Percentiles rank a stretch among this genome's conserved stretches.
These are phyloP conservation scores for Dendrophyllia cribrosa DNA, from an alignment of 64 coral and sea anemone species.

Conservation along the genomic window DNA sequence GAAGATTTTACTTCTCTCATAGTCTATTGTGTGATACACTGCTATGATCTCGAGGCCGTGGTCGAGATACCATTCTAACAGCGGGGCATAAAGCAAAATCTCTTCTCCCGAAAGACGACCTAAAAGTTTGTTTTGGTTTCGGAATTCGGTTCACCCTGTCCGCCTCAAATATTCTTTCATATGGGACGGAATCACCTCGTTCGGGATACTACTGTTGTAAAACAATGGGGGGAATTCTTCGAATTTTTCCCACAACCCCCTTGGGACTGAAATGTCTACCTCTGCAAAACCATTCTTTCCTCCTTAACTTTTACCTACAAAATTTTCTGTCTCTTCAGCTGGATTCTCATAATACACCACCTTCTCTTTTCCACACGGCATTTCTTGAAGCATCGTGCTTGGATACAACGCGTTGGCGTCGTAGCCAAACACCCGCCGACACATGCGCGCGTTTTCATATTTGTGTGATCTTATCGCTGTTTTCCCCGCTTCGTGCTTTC, in stretches of 20 bases:
- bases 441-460: constrained; percentile 5
- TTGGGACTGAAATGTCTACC: constrained; percentile 51
- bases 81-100: constrained; percentile 56
- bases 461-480: constrained; percentile 35
- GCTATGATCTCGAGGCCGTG: constrained; percentile 23
- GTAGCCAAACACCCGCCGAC: constrained; percentile 27
- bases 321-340: not conserved
- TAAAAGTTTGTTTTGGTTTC: constrained; percentile 41
- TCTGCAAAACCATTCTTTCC: not conserved
- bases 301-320: not conserved
- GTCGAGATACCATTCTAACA: constrained; percentile 61
- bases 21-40: not conserved
- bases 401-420: constrained; percentile 60
- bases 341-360: not conserved
- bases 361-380: constrained; percentile 41
- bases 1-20: not conserved
- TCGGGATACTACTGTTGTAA: constrained; percentile 1
- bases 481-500: constrained; percentile 14
- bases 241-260: not conserved
- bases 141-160: constrained; percentile 15
- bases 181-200: not conserved
- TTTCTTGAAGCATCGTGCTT: constrained; percentile 14
- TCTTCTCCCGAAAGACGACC: constrained; percentile 32
- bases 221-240: constrained; percentile 57
- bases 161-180: constrained; percentile 41